Evolutionary conservation across 2,797 vertebrate genomes (phyloP).

Genomic region (Rhinatrema bivittatum): DNA sequence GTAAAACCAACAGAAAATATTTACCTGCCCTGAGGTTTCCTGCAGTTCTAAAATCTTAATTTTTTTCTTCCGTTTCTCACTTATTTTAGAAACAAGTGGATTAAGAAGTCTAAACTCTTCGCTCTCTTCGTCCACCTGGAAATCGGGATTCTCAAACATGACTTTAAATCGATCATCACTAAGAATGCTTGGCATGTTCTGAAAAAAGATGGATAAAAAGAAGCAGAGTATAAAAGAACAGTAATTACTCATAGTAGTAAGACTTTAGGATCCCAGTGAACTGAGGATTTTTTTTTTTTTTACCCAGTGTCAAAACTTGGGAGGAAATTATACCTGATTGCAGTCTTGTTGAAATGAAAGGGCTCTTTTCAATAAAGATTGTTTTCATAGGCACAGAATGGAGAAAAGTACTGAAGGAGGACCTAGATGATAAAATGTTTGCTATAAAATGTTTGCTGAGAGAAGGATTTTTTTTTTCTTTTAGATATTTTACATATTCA

Average conservation of each 20-base stretch:
- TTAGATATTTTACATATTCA: too few species aligned
- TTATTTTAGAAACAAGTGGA: slow-evolving; percentile 91
- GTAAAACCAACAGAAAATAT: background rate
- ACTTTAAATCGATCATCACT: slow-evolving; percentile 90
- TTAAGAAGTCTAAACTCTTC: slow-evolving; percentile 95
- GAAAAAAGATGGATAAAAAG: background rate
- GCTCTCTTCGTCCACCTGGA: slow-evolving; percentile 90
- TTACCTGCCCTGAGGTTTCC: slow-evolving; percentile 58
- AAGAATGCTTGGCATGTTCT: slow-evolving; percentile 81
- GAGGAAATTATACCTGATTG: too few species aligned
- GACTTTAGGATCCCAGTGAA: too few species aligned
- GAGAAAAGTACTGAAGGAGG: too few species aligned
- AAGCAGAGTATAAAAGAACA: background rate
- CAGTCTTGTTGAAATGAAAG: too few species aligned
- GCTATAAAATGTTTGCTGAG: too few species aligned
- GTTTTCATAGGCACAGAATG: too few species aligned
- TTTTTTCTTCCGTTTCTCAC: slow-evolving; percentile 83
- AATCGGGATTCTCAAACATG: slow-evolving; percentile 98
- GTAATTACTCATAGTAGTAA: background rate
- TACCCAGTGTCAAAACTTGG: too few species aligned
- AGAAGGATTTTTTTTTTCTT: too few species aligned
- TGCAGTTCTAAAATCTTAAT: slow-evolving; percentile 66
- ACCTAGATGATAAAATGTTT: too few species aligned
- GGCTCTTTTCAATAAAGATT: too few species aligned
- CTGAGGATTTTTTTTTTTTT: too few species aligned